Conservation (phyloP, 2,797 vertebrate genomes). For the Danio aesculapii region DNA sequence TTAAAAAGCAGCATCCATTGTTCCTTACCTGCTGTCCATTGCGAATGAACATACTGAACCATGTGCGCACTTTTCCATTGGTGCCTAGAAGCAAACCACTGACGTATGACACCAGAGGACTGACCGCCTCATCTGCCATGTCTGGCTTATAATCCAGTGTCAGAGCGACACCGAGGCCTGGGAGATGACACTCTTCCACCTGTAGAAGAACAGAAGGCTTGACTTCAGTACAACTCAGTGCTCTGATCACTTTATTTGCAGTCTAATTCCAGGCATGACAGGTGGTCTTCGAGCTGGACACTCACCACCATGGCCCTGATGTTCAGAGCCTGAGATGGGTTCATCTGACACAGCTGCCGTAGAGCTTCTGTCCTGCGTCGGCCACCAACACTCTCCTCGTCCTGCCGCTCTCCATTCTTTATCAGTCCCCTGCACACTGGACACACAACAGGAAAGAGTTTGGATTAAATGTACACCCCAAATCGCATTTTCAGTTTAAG, state of each 20-base stretch:
- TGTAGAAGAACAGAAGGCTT: constrained; percentile 62
- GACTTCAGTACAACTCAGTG: background rate
- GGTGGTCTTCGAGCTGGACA: constrained; percentile 32
- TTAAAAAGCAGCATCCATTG: background rate
- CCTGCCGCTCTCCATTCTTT: constrained; percentile 96
- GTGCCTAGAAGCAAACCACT: constrained; percentile 95
- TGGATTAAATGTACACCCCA: background rate
- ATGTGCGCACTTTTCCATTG: constrained; percentile 96
- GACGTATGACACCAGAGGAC: constrained; percentile 95
- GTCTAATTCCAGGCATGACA: background rate
- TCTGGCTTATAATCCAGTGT: constrained; percentile 97
- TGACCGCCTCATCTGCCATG: constrained; percentile 90
- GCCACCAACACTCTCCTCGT: constrained; percentile 94
- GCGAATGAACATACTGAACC: constrained; percentile 98
- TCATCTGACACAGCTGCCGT: constrained; percentile 96
- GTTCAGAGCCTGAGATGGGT: constrained; percentile 95
- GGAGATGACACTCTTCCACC: constrained; percentile 98
- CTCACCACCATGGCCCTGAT: constrained; percentile 99
- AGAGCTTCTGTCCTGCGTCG: constrained; percentile 94
- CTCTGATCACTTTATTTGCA: background rate
- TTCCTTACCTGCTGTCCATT: constrained; percentile 94
- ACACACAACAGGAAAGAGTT: background rate
- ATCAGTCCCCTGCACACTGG: constrained; percentile 95
- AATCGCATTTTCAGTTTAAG: too few relatives aligned
- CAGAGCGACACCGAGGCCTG: constrained; percentile 94